Evolutionary conservation across 2,113 vertebrate genomes (phyloP).

Genomic region (Penelope pileata): DNA sequence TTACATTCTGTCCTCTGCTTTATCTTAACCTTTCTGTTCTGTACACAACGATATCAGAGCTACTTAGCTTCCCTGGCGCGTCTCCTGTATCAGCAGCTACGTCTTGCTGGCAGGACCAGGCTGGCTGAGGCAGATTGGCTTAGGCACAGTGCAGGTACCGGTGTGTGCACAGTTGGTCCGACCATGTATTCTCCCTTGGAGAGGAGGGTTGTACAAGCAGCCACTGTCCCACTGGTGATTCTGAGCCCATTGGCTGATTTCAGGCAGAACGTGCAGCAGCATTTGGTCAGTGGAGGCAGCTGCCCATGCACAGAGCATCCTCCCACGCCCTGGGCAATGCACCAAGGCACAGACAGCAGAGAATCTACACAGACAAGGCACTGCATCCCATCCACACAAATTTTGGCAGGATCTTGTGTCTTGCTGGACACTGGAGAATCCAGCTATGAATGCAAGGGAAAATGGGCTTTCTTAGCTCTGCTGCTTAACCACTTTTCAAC

Average conservation of each 20-base stretch:
- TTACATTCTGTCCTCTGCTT: slow-evolving; percentile 25
- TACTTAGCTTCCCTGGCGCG: neutral
- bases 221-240: neutral
- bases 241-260: neutral
- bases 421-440: neutral
- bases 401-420: neutral
- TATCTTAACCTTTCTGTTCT: slow-evolving; percentile 36
- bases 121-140: slow-evolving; percentile 7
- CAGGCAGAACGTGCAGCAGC: neutral
- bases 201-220: neutral
- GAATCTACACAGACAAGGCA: neutral
- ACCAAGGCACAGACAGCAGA: neutral
- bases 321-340: neutral
- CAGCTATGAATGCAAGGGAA: neutral
- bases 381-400: neutral
- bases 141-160: neutral
- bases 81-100: neutral
- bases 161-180: neutral
- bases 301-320: neutral
- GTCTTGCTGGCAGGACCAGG: neutral
- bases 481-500: neutral
- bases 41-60: slow-evolving; percentile 8
- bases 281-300: slow-evolving; percentile 3
- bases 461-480: neutral
- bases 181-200: neutral